phyloP scores from a whole-genome alignment of 2,888 invertebrate species.

The Dynastes hyllus region DNA sequence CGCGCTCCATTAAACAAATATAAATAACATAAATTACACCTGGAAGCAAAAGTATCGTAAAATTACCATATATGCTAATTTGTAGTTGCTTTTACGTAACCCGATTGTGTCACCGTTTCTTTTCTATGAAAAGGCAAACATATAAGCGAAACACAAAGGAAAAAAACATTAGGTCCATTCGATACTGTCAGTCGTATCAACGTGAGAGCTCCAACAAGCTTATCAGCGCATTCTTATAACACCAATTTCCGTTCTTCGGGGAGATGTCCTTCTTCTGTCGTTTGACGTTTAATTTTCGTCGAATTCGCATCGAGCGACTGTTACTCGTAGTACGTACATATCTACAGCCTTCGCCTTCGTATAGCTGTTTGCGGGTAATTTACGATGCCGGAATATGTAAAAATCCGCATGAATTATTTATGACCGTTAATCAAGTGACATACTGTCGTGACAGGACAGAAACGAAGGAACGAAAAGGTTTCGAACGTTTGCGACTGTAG shows the following conservation, averaged over 20 bases:
- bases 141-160: conserved; percentile 1
- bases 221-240: conserved; percentile 43
- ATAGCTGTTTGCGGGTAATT: conserved; percentile 38
- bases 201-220: conserved; percentile 31
- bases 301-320: conserved; percentile 33
- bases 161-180: conserved; percentile 13
- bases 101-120: conserved; percentile 15
- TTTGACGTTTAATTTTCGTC: conserved; percentile 41
- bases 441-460: conserved; percentile 55
- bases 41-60: conserved; percentile 8
- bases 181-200: conserved; percentile 38
- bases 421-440: conserved; percentile 57
- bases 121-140: conserved; percentile 9
- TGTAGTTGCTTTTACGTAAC: conserved; percentile 31
- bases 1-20: conserved; percentile 26
- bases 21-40: conserved; percentile 27
- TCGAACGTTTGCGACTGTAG: neutral
- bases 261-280: conserved; percentile 35
- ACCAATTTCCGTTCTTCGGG: conserved; percentile 40
- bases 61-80: conserved; percentile 40
- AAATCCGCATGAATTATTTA: conserved; percentile 57
- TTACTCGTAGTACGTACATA: conserved; percentile 15
- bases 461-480: conserved; percentile 41
- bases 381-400: conserved; percentile 49
- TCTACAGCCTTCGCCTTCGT: conserved; percentile 30